Evolutionary conservation across 2,888 invertebrate species (phyloP), one percentile per base, ranked within the genome.

Genomic region (Tinea semifulvella): DNA sequence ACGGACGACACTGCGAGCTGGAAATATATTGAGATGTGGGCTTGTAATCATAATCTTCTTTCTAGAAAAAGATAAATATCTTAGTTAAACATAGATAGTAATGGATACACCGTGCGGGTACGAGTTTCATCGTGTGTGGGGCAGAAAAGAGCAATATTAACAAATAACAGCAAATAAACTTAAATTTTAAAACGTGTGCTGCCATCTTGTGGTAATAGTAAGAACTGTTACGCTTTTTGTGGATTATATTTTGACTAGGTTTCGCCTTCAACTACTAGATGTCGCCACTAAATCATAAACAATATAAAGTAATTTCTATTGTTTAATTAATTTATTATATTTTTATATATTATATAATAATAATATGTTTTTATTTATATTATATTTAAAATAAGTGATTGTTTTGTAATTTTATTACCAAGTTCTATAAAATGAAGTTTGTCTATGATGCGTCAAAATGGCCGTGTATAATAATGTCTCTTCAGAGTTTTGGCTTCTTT

Each of bases 371-470:
- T 2, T n/a, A 36, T 36, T 36, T 2, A 3, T 36, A 36, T 16
- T 16, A 5, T 11, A 7, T 28, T n/a, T 28, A 7, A 22, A 7
- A 22, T n/a, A n/a, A n/a, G n/a, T n/a, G 11, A 26, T n/a, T 26
- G 11, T 3, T 26, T 31, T 11, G 13, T 11, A 7, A n/a, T 14
- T 14, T 14, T 14, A 31, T 17, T 17, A 3, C 18, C 16, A 38
- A 18, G n/a, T 35, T 16, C 38, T 38, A 38, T 16, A 17, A 10
- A 25, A 16, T 40, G 8, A 14, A 20, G 13, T 48, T 67, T 69
- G 68, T 79, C 74, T 79, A 76, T 80, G 77, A 59, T 49, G 54
- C 55, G 68, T 64, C 67, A 79, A 79, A 74, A 82, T 82, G 81
- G 81, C 80, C 63, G 75, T 64, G 57, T 61, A 57, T 63, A 66